Base-by-base conservation (phyloP, 2,888 invertebrate species). In the Cheilosia grossa region DNA sequence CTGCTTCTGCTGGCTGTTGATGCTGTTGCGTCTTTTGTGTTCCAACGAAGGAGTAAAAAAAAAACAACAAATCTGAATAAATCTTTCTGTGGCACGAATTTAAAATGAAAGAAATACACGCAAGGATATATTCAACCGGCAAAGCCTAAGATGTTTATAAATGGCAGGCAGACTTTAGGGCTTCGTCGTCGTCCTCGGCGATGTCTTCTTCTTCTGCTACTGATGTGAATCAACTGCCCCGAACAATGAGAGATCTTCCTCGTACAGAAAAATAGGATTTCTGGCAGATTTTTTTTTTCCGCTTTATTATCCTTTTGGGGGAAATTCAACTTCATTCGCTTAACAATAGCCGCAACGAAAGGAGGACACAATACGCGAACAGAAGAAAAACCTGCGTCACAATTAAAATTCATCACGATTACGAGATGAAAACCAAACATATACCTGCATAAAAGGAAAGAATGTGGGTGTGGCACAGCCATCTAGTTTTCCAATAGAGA, bases 391-490 rank as follows among this genome's bases (percentile, higher is more conserved):
- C 80, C 81, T 64, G 75, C 73, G 82, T 78, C 86, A 82, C 86
- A 86, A 86, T 86, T 86, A 82, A 82, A 82, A 86, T 86, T 86
- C 82, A 86, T 86, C 77, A 73, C 82, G 86, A 86, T 86, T 82
- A 73, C 69, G 69, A 82, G 75, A 86, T 86, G 77, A 69, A 81
- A 81, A 81, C 54, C 85, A 75, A 85, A 85, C 81, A 77, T 33
- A 72, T 80, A 81, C 61, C 5, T 6, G 6, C 1, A 27, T 5
- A 9, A 30, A 53, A 37, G 3, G 21, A 24, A 19, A 59, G 5
- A 53, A 33, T 10, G 54, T 82, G 79, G 82, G 73, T 51, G 82
- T 82, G 79, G 73, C 73, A 10, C 47, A 64, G 66, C 21, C 27
- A 59, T 64, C 37, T 53, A 49, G 27, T 67, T 72, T 66, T 54